Evolutionary conservation across 2,113 vertebrate species (phyloP), one percentile per base, ranked within the genome.

Genomic region (Talpa occidentalis): DNA sequence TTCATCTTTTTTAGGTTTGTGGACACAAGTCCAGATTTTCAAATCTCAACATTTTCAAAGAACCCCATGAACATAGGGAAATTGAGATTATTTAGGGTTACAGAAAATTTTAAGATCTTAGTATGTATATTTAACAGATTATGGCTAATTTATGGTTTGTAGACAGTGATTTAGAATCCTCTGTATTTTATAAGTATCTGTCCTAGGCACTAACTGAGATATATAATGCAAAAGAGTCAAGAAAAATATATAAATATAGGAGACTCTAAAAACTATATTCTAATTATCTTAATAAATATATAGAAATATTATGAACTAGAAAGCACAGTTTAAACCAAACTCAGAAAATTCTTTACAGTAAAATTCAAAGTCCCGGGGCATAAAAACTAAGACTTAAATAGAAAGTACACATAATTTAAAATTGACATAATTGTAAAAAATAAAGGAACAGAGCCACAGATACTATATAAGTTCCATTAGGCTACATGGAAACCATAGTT

Each of bases 81-180:
- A 60, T 28, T 81, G 60, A 84, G 96, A 77, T 90, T 84, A 88
- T 54, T 54, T 47, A 93, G 32, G 28, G 32, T 62, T 96, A 91
- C 49, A 82, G 24, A 89, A 91, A 94, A 94, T 85, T 42, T 24
- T 56, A 60, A 60, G 66, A 7, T 90, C 9, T 40, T 37, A 26
- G 10, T 66, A 49, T 62, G 26, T 84, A 4, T 3, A 52, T 15
- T 42, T 74, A 59, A 89, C 76, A 22, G 15, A 70, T 94, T 77
- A 67, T 35, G 14, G 22, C 60, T 73, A 77, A 42, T 89, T 91
- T 84, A 74, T 82, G 11, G 12, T 40, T 90, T 88, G 30, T 56
- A 42, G 56, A 24, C 1, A 16, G 28, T 78, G 17, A 12, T 85
- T 91, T 82, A 86, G 32, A 89, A 93, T 88, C 24, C 44, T 66